Percentiles rank a stretch among this genome's conserved stretches.
Conservation (phyloP, 2,888 invertebrate genomes). For the Ernsta delagoae region DNA sequence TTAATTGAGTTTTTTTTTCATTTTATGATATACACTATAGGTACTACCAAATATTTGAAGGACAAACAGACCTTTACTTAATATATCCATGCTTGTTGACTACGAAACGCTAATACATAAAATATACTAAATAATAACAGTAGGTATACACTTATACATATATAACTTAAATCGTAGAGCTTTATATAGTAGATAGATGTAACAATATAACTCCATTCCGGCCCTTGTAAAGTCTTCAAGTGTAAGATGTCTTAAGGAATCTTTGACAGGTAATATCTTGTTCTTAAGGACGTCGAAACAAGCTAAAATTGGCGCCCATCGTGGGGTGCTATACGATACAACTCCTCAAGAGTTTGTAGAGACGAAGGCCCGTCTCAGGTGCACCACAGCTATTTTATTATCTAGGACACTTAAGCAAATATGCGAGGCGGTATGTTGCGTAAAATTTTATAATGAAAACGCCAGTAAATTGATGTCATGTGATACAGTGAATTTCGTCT, state of each 20-base stretch:
- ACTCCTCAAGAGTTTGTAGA: constrained; percentile 55
- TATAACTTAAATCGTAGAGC: neutral
- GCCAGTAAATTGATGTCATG: too few species aligned
- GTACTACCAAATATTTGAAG: too few species aligned
- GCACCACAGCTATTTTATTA: constrained; percentile 70
- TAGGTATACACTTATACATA: too few species aligned
- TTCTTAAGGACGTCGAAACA: constrained; percentile 60
- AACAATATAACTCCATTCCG: constrained; percentile 8
- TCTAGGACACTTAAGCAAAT: constrained; percentile 68
- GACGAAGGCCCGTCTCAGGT: constrained; percentile 63
- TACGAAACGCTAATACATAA: too few species aligned
- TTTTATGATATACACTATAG: too few species aligned
- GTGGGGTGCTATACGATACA: constrained; percentile 54
- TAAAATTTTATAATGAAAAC: constrained; percentile 65
- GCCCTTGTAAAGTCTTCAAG: constrained; percentile 31
- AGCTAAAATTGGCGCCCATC: constrained; percentile 66
- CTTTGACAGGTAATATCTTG: constrained; percentile 62
- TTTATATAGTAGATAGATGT: too few species aligned
- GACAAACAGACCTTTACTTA: too few species aligned
- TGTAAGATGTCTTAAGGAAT: constrained; percentile 40
- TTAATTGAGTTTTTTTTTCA: too few species aligned
- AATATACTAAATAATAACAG: too few species aligned
- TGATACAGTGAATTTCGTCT: too few species aligned
- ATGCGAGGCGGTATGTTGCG: constrained; percentile 65
- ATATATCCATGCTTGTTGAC: too few species aligned